Base-by-base conservation (phyloP, 1,140 invertebrate genomes). In the Calosoma granatense region DNA sequence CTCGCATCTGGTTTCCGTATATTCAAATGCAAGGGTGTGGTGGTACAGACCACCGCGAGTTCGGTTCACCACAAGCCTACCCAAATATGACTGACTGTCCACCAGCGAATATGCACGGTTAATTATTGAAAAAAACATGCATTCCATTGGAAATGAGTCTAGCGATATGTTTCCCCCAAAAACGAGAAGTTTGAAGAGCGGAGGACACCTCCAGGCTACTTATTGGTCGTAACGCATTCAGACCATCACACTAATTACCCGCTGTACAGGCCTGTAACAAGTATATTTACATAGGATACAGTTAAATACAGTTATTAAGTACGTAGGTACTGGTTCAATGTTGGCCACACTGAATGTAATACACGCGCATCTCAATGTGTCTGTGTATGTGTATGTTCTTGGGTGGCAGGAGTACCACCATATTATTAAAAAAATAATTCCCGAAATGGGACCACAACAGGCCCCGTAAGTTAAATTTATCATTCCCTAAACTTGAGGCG, bases 341-440 rank as follows among this genome's bases (percentile, higher is more conserved):
- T 36, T 36, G 6, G n/a, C n/a, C 6, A 36, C n/a, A 36, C 6
- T 9, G n/a, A 36, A 36, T 36, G 26, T 6, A 36, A n/a, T 36
- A 36, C n/a, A 36, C n/a, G n/a, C 6, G 6, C 6, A n/a, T 36
- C n/a, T 36, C 26, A n/a, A 9, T 36, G 26, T 36, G 6, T 9
- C 26, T 36, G 26, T 36, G 26, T 36, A 36, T n/a, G 26, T 36
- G 6, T 36, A 36, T 47, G 41, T 3, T 12, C 41, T 47, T 47
- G 41, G 41, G 41, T 47, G 41, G 41, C 17, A 47, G 15, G 17
- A 4, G 26, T 36, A 36, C 17, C 17, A 17, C 9, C 17, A 17
- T 47, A 47, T 47, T 47, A 47, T 47, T 47, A 47, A 47, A 47
- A 47, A 47, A 47, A 30, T 30, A 47, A 47, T 9, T 17, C 41